Conservation (phyloP, 2,888 invertebrate genomes). For the Ypsolopha sequella region DNA sequence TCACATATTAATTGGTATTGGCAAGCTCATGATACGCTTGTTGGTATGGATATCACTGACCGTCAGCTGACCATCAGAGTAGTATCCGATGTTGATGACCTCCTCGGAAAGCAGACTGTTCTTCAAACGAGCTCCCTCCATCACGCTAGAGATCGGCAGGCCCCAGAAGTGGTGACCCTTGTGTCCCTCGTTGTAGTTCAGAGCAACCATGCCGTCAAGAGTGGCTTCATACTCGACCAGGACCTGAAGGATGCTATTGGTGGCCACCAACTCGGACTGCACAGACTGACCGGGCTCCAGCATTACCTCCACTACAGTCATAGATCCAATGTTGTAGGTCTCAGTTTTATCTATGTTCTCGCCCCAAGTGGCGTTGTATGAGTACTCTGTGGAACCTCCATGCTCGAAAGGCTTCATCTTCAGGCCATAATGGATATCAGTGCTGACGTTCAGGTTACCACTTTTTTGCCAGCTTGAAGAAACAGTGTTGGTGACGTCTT, state of each 20-base stretch:
- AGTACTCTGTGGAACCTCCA: background rate
- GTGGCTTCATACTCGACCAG: slow-evolving; percentile 14
- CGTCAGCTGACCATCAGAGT: slow-evolving; percentile 9
- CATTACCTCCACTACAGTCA: background rate
- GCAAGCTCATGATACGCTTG: background rate
- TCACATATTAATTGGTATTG: too few relatives aligned
- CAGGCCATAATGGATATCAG: background rate
- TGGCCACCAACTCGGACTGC: slow-evolving; percentile 2
- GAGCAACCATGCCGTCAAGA: slow-evolving; percentile 13
- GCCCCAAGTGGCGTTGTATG: background rate
- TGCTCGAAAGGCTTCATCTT: background rate
- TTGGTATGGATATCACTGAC: background rate
- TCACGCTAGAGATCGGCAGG: slow-evolving; percentile 10
- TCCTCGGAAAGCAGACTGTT: slow-evolving; percentile 7
- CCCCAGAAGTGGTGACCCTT: slow-evolving; percentile 18
- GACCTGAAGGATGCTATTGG: slow-evolving; percentile 4
- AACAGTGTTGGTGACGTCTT: background rate
- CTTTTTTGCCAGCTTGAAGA: background rate
- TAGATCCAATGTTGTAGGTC: background rate
- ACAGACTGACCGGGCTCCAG: slow-evolving; percentile 1
- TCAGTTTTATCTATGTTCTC: background rate
- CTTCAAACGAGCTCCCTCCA: slow-evolving; percentile 5
- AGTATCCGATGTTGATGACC: slow-evolving; percentile 12
- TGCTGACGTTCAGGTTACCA: background rate
- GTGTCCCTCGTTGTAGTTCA: slow-evolving; percentile 11